A percentile compares a stretch with the other conserved stretches of the same genome.
Evolutionary conservation across 2,888 invertebrate species (phyloP).

Genomic region (Epinotia ramella): DNA sequence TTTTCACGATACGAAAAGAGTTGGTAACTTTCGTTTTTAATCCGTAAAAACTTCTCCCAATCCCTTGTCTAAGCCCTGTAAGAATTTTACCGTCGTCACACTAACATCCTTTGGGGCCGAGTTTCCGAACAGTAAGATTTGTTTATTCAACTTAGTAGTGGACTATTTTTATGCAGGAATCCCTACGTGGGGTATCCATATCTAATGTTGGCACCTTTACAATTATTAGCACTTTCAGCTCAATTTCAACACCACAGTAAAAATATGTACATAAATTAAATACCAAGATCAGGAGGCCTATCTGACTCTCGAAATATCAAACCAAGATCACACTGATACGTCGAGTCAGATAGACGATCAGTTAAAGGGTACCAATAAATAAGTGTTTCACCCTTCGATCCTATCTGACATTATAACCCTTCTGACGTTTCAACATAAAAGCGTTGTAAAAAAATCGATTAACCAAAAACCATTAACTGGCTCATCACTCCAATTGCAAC

Average conservation of each 20-base stretch:
- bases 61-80: slow-evolving; percentile 11
- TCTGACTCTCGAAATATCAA: no score
- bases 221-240: no score
- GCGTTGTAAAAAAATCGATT: no score
- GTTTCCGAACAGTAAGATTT: background rate
- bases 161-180: background rate
- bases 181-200: no score
- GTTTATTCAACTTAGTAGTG: slow-evolving; percentile 1
- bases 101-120: slow-evolving; percentile 10
- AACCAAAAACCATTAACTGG: no score
- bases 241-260: no score
- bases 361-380: background rate
- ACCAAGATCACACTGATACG: no score
- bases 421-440: no score
- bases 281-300: no score
- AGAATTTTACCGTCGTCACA: slow-evolving; percentile 18
- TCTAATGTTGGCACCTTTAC: background rate
- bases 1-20: background rate
- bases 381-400: background rate
- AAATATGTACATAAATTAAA: no score
- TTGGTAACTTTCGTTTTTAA: slow-evolving; percentile 11
- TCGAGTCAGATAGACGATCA: no score
- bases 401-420: no score
- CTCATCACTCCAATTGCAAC: background rate
- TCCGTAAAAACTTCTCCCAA: slow-evolving; percentile 23